Conservation (phyloP, 2,888 invertebrate genomes). For the Caenorhabditis imperialis region DNA sequence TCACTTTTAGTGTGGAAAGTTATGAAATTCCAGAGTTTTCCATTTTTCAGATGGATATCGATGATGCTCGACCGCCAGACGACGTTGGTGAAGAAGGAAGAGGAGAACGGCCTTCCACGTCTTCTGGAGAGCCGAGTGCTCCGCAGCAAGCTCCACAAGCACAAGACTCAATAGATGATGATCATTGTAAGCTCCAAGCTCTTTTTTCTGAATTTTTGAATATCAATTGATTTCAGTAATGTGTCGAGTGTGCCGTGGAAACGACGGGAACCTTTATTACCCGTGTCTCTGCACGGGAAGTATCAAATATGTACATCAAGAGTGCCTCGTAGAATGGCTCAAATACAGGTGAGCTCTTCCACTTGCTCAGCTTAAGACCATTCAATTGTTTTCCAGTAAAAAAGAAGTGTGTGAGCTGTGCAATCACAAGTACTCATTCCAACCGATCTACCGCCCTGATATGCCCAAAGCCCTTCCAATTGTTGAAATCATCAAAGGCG, state of each 20-base stretch:
- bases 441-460: slow-evolving; percentile 99
- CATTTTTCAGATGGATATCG: slow-evolving; percentile 19
- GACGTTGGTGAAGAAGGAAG: neutral
- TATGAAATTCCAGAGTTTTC: too few species aligned
- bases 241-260: slow-evolving; percentile 96
- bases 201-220: neutral
- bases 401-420: slow-evolving; percentile 93
- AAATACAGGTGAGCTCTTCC: slow-evolving; percentile 85
- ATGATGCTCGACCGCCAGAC: slow-evolving; percentile 27
- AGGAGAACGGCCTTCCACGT: slow-evolving; percentile 26
- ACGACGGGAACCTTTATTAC: slow-evolving; percentile 95
- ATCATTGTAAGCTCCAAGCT: slow-evolving; percentile 49
- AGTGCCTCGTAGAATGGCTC: slow-evolving; percentile 95
- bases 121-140: neutral
- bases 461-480: slow-evolving; percentile 98
- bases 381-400: slow-evolving; percentile 80
- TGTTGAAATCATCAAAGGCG: slow-evolving; percentile 87
- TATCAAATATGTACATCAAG: slow-evolving; percentile 97
- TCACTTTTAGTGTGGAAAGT: too few species aligned
- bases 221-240: slow-evolving; percentile 86
- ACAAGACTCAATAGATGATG: too few species aligned
- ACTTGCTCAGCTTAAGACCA: too few species aligned
- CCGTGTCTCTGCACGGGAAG: slow-evolving; percentile 99
- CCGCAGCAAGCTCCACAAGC: slow-evolving; percentile 13
- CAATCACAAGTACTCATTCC: slow-evolving; percentile 92